Conservation (phyloP, 2,888 invertebrate genomes). For the Willowsia nigromaculata region DNA sequence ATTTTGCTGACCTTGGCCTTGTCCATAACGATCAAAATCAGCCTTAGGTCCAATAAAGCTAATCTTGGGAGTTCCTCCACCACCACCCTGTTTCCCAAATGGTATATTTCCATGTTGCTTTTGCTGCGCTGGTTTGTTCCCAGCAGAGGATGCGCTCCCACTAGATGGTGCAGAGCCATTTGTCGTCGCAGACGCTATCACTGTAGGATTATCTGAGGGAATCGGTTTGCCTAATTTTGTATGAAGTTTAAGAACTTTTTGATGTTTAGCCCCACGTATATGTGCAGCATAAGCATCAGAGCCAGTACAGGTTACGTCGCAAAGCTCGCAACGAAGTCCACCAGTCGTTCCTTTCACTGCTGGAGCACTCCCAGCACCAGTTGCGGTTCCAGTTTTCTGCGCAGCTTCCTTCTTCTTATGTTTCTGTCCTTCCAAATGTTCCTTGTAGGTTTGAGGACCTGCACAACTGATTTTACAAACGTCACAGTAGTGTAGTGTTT, state of each 20-base stretch:
- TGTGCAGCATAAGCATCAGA: constrained; percentile 99
- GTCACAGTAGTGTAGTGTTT: constrained; percentile 98
- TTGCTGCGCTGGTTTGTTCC: neutral
- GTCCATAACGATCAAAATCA: constrained; percentile 72
- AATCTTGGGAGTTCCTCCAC: constrained; percentile 86
- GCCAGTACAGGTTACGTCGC: constrained; percentile 99
- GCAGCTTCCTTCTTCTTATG: constrained; percentile 99
- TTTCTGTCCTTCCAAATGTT: constrained; percentile 98
- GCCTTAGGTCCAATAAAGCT: constrained; percentile 88
- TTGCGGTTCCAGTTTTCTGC: constrained; percentile 86
- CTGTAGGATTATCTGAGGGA: constrained; percentile 96
- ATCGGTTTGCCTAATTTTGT: constrained; percentile 98
- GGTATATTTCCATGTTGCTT: constrained; percentile 72
- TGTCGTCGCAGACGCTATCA: constrained; percentile 82
- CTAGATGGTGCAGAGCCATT: constrained; percentile 69
- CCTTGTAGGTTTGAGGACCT: constrained; percentile 95
- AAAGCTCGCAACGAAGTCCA: constrained; percentile 95
- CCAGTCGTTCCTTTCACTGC: constrained; percentile 79
- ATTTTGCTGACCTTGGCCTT: constrained; percentile 13
- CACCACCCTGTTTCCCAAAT: constrained; percentile 81
- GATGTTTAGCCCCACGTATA: constrained; percentile 98
- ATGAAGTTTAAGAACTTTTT: constrained; percentile 96
- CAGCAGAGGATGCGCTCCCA: neutral
- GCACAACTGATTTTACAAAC: constrained; percentile 99
- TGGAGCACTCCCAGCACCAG: constrained; percentile 80